Percentiles rank a stretch among this genome's conserved stretches.
Evolutionary conservation across 2,888 invertebrate genomes (phyloP).

Genomic region (Drosophila prolongata): DNA sequence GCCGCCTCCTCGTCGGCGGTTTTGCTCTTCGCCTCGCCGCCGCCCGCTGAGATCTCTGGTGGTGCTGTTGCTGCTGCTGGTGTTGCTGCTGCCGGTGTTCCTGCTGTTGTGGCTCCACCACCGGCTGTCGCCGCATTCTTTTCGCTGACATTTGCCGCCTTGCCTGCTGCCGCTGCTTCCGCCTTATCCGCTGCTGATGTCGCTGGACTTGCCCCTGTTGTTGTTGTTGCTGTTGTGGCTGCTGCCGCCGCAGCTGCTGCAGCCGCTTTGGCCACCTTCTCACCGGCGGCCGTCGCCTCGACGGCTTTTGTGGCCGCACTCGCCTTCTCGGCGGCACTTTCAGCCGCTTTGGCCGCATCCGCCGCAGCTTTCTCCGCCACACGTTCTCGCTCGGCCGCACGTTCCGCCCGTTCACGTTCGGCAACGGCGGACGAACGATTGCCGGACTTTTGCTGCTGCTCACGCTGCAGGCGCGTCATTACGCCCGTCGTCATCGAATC

Average conservation of each 20-base stretch:
- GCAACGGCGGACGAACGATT: constrained; percentile 81
- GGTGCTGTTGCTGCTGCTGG: constrained; percentile 64
- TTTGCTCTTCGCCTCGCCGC: constrained; percentile 39
- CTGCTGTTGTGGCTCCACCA: constrained; percentile 48
- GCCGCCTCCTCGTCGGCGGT: constrained; percentile 32
- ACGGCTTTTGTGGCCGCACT: constrained; percentile 75
- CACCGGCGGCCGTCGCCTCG: constrained; percentile 70
- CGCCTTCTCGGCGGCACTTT: constrained; percentile 69
- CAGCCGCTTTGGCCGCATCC: constrained; percentile 73
- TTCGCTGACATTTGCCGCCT: constrained; percentile 3
- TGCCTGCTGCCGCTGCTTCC: constrained; percentile 3
- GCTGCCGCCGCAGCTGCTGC: constrained; percentile 51
- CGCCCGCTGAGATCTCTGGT: constrained; percentile 44
- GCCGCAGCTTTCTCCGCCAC: constrained; percentile 78
- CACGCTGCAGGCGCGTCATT: constrained; percentile 93
- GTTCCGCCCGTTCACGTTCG: constrained; percentile 78
- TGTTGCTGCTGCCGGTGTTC: constrained; percentile 51
- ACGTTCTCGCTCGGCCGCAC: constrained; percentile 74
- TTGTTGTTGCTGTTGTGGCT: constrained; percentile 45
- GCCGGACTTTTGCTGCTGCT: constrained; percentile 89
- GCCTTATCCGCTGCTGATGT: constrained; percentile 39
- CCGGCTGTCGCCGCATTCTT: constrained; percentile 23
- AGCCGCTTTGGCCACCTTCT: constrained; percentile 66
- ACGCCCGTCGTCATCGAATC: constrained; percentile 92
- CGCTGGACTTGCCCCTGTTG: constrained; percentile 38